These are phyloP conservation scores for Thumatha senex DNA, from an alignment of 2,888 invertebrate genomes.

Conservation along the genomic window DNA sequence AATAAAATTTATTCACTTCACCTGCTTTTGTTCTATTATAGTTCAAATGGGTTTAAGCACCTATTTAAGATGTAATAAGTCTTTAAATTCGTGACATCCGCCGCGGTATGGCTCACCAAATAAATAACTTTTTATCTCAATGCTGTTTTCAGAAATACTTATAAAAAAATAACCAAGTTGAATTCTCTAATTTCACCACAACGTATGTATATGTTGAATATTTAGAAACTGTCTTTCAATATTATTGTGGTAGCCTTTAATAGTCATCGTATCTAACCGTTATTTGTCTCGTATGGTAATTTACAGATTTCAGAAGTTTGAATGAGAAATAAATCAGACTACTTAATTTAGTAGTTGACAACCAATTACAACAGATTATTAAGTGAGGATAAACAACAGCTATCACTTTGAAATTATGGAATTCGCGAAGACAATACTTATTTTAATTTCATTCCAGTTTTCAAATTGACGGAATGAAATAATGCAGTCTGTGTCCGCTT, in stretches of 20 bases:
- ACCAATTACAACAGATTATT: not conserved
- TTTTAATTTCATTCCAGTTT: slow-evolving; percentile 22
- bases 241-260: not conserved
- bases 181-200: slow-evolving; percentile 44
- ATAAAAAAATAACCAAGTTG: slow-evolving; percentile 49
- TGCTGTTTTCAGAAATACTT: slow-evolving; percentile 47
- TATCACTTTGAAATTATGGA: not conserved
- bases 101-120: slow-evolving; percentile 44
- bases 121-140: slow-evolving; percentile 44
- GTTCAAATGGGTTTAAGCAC: too few relatives aligned
- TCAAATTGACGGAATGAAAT: slow-evolving; percentile 63
- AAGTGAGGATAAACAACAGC: not conserved
- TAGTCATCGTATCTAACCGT: too few relatives aligned
- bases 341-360: not conserved
- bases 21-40: slow-evolving; percentile 7
- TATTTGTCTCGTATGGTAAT: too few relatives aligned
- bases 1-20: slow-evolving; percentile 15
- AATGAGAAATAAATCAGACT: not conserved
- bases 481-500: slow-evolving; percentile 57
- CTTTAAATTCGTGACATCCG: slow-evolving; percentile 37
- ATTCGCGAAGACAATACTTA: slow-evolving; percentile 10
- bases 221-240: slow-evolving; percentile 30
- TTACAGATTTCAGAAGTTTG: too few relatives aligned
- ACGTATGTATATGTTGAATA: slow-evolving; percentile 46
- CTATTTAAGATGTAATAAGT: too few relatives aligned